These are phyloP conservation scores for Parapsyche elsis DNA, from an alignment of 1,140 invertebrate genomes.

Conservation along the genomic window DNA sequence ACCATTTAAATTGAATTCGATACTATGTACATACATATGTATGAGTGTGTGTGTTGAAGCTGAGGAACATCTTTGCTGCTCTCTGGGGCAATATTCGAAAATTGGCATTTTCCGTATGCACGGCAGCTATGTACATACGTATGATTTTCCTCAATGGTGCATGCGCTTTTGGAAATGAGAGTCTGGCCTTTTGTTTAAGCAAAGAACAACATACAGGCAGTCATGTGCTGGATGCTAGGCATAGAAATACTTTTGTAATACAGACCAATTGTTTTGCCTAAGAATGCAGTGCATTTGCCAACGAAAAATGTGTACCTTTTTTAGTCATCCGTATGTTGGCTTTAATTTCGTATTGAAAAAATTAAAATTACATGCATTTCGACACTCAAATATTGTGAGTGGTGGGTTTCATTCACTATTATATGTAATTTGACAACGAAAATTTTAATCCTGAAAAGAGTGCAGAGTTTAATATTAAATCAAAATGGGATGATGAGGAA, in stretches of 20 bases:
- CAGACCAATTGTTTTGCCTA: background rate
- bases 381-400: too few species aligned
- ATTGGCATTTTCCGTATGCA: conserved; percentile 13
- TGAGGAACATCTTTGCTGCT: background rate
- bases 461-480: too few species aligned
- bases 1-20: too few species aligned
- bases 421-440: too few species aligned
- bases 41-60: too few species aligned
- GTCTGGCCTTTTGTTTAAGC: conserved; percentile 16
- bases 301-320: background rate
- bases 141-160: conserved; percentile 20
- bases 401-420: too few species aligned
- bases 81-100: background rate
- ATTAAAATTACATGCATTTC: too few species aligned
- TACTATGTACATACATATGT: too few species aligned
- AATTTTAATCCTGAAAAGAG: too few species aligned
- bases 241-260: conserved; percentile 8
- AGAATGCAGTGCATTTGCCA: background rate
- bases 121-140: background rate
- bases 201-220: background rate
- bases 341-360: too few species aligned
- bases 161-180: conserved; percentile 13
- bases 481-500: too few species aligned
- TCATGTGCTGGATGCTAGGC: background rate
- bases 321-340: too few species aligned